phyloP scores from a whole-genome alignment of 2,888 invertebrate species.

The Ptychoptera contaminata region DNA sequence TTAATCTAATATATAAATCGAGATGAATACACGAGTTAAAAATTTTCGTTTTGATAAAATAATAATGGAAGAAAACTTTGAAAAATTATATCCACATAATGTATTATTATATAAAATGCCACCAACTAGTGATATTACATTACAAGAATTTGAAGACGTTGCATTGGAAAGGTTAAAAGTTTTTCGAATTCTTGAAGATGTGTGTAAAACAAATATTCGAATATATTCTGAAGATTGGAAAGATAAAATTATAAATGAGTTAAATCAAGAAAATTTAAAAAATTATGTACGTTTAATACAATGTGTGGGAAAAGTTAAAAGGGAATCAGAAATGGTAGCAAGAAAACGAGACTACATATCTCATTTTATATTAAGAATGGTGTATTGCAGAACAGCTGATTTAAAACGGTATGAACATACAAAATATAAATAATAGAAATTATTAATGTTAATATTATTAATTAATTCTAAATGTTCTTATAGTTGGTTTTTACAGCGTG shows the following conservation, averaged over 20 bases:
- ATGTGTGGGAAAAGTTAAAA: slow-evolving; percentile 35
- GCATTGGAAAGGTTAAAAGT: slow-evolving; percentile 71
- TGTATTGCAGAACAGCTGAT: slow-evolving; percentile 79
- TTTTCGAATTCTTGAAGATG: slow-evolving; percentile 59
- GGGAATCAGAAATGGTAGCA: slow-evolving; percentile 45
- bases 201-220: slow-evolving; percentile 46
- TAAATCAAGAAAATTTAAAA: slow-evolving; percentile 50
- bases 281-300: slow-evolving; percentile 45
- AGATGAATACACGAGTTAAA: no score
- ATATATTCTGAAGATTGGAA: slow-evolving; percentile 51
- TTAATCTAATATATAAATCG: no score
- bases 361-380: slow-evolving; percentile 82
- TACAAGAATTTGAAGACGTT: slow-evolving; percentile 76
- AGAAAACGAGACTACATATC: slow-evolving; percentile 74
- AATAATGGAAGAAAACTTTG: slow-evolving; percentile 19
- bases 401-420: slow-evolving; percentile 34
- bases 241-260: slow-evolving; percentile 42
- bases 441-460: no score
- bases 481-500: slow-evolving; percentile 75
- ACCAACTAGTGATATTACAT: slow-evolving; percentile 54
- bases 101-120: slow-evolving; percentile 63
- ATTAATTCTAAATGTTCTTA: no score
- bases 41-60: no score
- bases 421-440: no score
- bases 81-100: slow-evolving; percentile 52